Conservation (phyloP, 2,888 invertebrate genomes). For the Pharmacophagus antenor region DNA sequence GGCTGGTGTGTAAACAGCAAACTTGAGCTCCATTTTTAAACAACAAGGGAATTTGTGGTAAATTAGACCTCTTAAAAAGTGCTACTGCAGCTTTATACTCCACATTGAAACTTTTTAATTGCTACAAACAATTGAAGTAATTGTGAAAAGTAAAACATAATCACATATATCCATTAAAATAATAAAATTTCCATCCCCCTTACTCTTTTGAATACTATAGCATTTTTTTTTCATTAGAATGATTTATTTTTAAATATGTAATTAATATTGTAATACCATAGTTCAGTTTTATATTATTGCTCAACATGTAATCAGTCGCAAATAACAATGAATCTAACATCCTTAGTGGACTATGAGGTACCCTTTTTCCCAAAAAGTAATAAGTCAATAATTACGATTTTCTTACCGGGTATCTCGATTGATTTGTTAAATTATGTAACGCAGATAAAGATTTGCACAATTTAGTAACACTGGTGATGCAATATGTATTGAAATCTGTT, state of each 20-base stretch:
- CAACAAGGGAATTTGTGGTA: conserved; percentile 56
- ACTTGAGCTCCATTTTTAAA: conserved; percentile 34
- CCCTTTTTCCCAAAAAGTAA: neutral
- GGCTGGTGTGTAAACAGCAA: conserved; percentile 53
- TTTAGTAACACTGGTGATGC: conserved; percentile 46
- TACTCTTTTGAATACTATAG: too few species aligned
- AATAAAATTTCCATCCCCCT: too few species aligned
- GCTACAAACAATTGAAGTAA: too few species aligned
- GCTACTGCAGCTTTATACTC: conserved; percentile 82
- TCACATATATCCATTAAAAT: conserved; percentile 5
- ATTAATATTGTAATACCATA: too few species aligned
- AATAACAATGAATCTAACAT: neutral
- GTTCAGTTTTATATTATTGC: too few species aligned
- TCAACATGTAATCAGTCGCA: neutral
- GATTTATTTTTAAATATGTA: too few species aligned
- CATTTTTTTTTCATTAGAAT: too few species aligned
- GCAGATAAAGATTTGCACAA: conserved; percentile 62
- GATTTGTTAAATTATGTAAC: conserved; percentile 56
- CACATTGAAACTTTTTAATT: conserved; percentile 57
- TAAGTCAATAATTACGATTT: neutral
- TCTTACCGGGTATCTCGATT: conserved; percentile 61
- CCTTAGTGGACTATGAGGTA: neutral
- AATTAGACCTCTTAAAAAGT: conserved; percentile 75
- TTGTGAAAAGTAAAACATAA: conserved; percentile 19
- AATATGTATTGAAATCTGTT: conserved; percentile 51